Evolutionary conservation across 1,140 invertebrate genomes (phyloP).

Genomic region (Calephelis virginiensis): DNA sequence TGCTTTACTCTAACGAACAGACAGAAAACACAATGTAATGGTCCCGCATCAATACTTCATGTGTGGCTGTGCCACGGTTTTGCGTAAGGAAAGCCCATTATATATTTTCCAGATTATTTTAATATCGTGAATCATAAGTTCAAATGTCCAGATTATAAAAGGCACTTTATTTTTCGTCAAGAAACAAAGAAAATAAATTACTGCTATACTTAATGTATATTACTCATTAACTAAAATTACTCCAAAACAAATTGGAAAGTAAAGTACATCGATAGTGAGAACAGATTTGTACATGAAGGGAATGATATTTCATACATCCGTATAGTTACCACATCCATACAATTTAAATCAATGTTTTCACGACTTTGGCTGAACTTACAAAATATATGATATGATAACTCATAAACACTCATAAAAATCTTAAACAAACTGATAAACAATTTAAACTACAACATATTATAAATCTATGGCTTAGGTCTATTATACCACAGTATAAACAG

Average conservation of each 20-base stretch:
- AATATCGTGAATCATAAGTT: conserved; percentile 10
- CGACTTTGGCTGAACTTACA: conserved; percentile 56
- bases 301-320: conserved; percentile 35
- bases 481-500: neutral
- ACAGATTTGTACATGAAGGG: conserved; percentile 36
- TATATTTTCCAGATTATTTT: conserved; percentile 46
- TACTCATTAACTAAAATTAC: conserved; percentile 16
- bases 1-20: too few species aligned
- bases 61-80: conserved; percentile 44
- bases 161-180: conserved; percentile 62
- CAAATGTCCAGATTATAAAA: conserved; percentile 42
- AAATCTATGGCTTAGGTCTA: conserved; percentile 23
- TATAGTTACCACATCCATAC: neutral
- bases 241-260: conserved; percentile 26
- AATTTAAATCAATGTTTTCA: conserved; percentile 30
- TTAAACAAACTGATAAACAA: conserved; percentile 69
- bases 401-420: conserved; percentile 64
- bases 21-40: too few species aligned
- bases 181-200: conserved; percentile 55
- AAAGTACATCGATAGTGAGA: conserved; percentile 22
- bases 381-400: conserved; percentile 57
- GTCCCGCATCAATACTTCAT: too few species aligned
- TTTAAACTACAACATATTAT: conserved; percentile 60
- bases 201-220: conserved; percentile 44
- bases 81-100: conserved; percentile 87